A percentile compares a stretch with the other conserved stretches of the same genome.
Conservation (phyloP, 2,113 vertebrate species). For the Rousettus leschenaultii region DNA sequence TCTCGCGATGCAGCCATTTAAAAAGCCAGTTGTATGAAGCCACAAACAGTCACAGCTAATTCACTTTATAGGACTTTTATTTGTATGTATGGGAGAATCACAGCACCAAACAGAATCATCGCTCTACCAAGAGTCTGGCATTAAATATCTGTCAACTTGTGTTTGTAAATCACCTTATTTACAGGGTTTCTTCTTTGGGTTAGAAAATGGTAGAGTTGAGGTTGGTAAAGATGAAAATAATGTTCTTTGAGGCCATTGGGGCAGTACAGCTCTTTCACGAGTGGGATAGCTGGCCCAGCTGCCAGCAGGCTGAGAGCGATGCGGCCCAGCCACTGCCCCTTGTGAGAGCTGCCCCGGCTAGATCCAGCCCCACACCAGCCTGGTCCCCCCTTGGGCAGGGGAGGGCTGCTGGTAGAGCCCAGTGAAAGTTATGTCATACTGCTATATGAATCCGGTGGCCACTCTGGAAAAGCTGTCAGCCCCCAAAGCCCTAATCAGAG, state of each 20-base stretch:
- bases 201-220: not conserved
- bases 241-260: not conserved
- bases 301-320: not conserved
- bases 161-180: not conserved
- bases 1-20: conserved; percentile 44
- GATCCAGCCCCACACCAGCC: not conserved
- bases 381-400: not conserved
- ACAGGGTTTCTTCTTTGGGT: not conserved
- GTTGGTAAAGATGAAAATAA: not conserved
- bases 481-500: not conserved
- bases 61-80: not conserved
- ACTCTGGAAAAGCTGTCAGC: not conserved
- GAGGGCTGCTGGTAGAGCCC: not conserved
- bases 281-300: not conserved
- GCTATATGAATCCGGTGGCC: too few relatives aligned
- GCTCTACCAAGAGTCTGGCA: not conserved
- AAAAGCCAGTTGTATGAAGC: not conserved
- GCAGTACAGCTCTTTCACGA: not conserved
- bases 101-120: not conserved
- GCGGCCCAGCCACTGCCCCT: not conserved
- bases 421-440: rapidly evolving
- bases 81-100: not conserved
- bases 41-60: conserved; percentile 20
- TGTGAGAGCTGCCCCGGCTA: too few relatives aligned
- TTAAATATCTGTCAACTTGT: not conserved